phyloP scores from a whole-genome alignment of 2,888 invertebrate species.

The Kryphioiulus occultus region DNA sequence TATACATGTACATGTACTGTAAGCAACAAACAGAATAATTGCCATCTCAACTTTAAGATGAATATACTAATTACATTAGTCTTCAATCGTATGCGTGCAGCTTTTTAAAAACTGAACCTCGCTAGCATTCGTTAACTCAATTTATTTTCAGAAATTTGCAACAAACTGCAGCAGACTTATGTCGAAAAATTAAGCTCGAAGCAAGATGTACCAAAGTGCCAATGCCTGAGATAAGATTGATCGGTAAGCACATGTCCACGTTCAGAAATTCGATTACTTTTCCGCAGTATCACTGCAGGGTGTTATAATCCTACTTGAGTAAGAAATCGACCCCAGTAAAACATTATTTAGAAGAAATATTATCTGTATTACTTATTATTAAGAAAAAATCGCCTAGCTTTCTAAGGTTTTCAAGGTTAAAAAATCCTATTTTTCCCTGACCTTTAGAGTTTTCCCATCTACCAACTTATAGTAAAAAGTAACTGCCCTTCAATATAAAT shows the following conservation, averaged over 20 bases:
- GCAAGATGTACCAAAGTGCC: conserved; percentile 24
- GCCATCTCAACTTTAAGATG: not conserved
- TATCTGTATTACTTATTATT: too few relatives aligned
- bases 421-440: too few relatives aligned
- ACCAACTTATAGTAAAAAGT: too few relatives aligned
- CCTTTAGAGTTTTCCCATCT: too few relatives aligned
- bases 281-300: not conserved
- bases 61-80: not conserved
- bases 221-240: not conserved
- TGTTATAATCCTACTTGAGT: too few relatives aligned
- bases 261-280: not conserved
- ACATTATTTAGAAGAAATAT: too few relatives aligned
- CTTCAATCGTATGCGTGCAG: conserved; percentile 10
- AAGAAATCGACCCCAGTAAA: too few relatives aligned
- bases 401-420: too few relatives aligned
- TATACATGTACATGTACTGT: too few relatives aligned
- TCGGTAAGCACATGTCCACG: not conserved
- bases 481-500: too few relatives aligned
- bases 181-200: not conserved
- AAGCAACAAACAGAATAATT: not conserved
- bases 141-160: not conserved
- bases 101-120: not conserved
- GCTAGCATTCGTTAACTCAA: conserved; percentile 11
- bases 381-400: too few relatives aligned
- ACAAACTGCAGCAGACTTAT: conserved; percentile 1